A percentile compares a stretch with the other conserved stretches of the same genome.
phyloP scores from a whole-genome alignment of 2,113 vertebrate genomes.

The Zosterops pallidus region DNA sequence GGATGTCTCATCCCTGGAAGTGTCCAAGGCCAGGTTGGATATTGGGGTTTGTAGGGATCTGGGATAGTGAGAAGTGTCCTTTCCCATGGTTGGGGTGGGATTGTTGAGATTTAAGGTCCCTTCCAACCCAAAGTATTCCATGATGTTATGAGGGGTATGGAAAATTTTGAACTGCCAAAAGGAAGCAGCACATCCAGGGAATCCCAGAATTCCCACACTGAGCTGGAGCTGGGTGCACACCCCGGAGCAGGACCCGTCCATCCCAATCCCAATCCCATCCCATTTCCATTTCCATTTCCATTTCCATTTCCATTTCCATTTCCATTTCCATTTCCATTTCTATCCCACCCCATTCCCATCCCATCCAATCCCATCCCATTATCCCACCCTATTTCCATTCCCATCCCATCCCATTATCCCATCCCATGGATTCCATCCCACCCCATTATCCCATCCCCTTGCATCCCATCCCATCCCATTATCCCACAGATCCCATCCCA shows the following conservation, averaged over 20 bases:
- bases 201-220: accelerated
- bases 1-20: background rate
- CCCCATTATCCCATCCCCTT: too few relatives aligned
- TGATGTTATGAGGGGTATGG: background rate
- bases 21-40: too few relatives aligned
- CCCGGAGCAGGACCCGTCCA: background rate
- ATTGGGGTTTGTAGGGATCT: too few relatives aligned
- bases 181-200: background rate
- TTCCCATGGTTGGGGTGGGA: background rate
- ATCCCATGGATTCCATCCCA: too few relatives aligned
- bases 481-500: too few relatives aligned
- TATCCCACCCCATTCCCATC: background rate
- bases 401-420: background rate
- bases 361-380: too few relatives aligned
- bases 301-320: too few relatives aligned
- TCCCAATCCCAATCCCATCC: background rate
- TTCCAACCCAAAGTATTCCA: background rate
- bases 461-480: background rate
- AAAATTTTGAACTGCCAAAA: background rate
- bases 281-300: too few relatives aligned
- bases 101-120: background rate
- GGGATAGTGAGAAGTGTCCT: background rate
- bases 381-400: background rate
- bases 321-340: too few relatives aligned
- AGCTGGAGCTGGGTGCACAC: background rate